phyloP scores from a whole-genome alignment of 2,113 vertebrate genomes.

The Nannospalax galili region DNA sequence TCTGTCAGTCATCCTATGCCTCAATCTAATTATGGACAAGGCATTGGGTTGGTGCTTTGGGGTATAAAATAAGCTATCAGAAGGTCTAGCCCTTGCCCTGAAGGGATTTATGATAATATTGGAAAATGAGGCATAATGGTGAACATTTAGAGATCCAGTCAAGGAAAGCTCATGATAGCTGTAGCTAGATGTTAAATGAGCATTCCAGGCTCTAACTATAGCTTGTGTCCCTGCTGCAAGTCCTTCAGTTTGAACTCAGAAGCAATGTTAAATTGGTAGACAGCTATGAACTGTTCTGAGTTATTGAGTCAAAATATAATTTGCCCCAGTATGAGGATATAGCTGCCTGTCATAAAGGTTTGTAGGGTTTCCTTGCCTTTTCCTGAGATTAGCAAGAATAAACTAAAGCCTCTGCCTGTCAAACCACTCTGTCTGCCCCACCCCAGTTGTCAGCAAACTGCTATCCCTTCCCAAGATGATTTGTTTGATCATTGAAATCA shows the following conservation, averaged over 20 bases:
- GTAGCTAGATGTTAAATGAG: not conserved
- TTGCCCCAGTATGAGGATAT: not conserved
- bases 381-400: slow-evolving; percentile 26
- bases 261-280: slow-evolving; percentile 30
- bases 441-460: not conserved
- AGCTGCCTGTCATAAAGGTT: not conserved
- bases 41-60: not conserved
- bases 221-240: not conserved
- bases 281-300: slow-evolving; percentile 51
- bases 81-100: slow-evolving; percentile 10
- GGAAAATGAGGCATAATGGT: slow-evolving; percentile 33
- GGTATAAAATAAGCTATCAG: not conserved
- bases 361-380: not conserved
- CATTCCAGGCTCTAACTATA: not conserved
- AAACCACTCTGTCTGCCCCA: not conserved
- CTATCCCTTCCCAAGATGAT: rapidly evolving
- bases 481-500: not conserved
- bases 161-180: not conserved
- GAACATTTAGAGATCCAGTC: not conserved
- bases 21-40: not conserved
- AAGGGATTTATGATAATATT: not conserved
- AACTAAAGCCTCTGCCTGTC: not conserved
- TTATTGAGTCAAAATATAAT: slow-evolving; percentile 58
- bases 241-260: not conserved
- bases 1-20: not conserved